phyloP scores from a whole-genome alignment of 2,888 invertebrate species.

The Brachypterus glaber region DNA sequence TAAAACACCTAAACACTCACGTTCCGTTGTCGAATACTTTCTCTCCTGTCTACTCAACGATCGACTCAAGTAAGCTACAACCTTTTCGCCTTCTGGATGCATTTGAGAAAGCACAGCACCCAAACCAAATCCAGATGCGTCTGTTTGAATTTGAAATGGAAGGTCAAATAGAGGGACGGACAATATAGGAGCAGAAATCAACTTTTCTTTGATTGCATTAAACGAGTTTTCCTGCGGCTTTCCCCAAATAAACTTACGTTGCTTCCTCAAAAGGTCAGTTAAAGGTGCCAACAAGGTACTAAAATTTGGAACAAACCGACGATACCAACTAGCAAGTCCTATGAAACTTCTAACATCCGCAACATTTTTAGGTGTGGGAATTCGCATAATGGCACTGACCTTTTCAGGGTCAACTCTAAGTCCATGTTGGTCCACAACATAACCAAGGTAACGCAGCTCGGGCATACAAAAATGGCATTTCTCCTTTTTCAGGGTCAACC shows the following conservation, averaged over 20 bases:
- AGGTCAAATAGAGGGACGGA: conserved; percentile 4
- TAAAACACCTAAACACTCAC: too few species aligned
- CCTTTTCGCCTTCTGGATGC: conserved; percentile 4
- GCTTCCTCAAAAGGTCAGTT: too few species aligned
- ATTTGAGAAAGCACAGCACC: neutral
- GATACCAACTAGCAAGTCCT: conserved; percentile 7
- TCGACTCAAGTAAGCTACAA: conserved; percentile 4
- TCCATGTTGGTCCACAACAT: neutral
- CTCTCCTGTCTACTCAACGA: neutral
- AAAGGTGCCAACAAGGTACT: too few species aligned
- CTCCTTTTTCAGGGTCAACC: too few species aligned
- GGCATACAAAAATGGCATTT: neutral
- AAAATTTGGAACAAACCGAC: too few species aligned
- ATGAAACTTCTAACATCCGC: conserved; percentile 3
- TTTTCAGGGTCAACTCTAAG: too few species aligned
- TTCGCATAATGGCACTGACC: neutral
- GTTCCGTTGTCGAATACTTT: too few species aligned
- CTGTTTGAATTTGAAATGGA: conserved; percentile 3
- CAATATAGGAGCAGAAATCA: conserved; percentile 5
- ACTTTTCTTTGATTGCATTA: too few species aligned
- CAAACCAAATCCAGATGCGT: conserved; percentile 4
- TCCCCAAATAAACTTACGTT: too few species aligned
- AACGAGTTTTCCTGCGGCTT: too few species aligned
- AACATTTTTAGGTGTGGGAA: conserved; percentile 1
- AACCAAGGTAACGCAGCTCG: neutral